Evolutionary conservation across 2,888 invertebrate species (phyloP).

Genomic region (Acanthoscelides obtectus): DNA sequence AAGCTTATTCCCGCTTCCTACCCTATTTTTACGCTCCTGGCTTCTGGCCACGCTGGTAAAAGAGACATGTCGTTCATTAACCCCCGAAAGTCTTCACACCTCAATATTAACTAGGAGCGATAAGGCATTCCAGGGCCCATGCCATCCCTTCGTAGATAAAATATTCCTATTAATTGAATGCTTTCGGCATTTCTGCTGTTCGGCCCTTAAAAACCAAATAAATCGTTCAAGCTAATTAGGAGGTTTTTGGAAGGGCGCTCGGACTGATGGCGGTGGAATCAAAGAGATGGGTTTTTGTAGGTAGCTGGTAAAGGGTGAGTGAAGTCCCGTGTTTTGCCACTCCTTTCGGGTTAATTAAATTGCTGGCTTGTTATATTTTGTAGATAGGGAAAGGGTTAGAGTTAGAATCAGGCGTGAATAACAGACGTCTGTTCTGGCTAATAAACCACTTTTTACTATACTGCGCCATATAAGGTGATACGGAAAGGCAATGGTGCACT

Average conservation of each 20-base stretch:
- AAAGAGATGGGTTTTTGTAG: background rate
- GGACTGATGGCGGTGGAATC: background rate
- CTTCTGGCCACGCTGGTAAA: background rate
- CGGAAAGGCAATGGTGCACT: too few relatives aligned
- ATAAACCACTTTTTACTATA: too few relatives aligned
- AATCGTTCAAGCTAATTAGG: background rate
- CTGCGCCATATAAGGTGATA: too few relatives aligned
- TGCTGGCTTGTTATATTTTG: background rate
- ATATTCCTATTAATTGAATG: background rate
- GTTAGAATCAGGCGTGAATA: background rate
- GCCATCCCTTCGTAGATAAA: background rate
- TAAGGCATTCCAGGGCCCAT: background rate
- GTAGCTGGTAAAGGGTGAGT: background rate
- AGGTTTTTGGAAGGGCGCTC: background rate
- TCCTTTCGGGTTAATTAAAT: background rate
- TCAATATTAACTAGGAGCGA: background rate
- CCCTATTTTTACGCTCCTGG: background rate
- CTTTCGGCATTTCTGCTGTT: background rate
- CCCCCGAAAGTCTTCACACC: background rate
- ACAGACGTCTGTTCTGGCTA: background rate
- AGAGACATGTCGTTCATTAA: background rate
- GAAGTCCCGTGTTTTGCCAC: background rate
- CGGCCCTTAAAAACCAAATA: background rate
- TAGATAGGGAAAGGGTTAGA: background rate
- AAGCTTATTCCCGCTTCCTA: too few relatives aligned